These are phyloP conservation scores for Drosophila equinoxialis DNA, from an alignment of 1,140 invertebrate genomes.

Conservation along the genomic window DNA sequence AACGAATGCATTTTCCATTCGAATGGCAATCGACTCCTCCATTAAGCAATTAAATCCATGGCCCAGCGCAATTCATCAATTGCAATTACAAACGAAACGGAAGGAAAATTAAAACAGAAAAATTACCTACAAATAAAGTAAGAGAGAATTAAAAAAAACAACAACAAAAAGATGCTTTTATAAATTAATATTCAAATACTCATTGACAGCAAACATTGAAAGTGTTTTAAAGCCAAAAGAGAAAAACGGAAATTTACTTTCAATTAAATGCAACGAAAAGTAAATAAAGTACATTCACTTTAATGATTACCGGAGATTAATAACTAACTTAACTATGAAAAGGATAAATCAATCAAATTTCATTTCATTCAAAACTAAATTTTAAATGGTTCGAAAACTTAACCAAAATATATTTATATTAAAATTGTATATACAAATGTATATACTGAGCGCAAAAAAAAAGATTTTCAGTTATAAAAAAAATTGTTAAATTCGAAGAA, in stretches of 20 bases:
- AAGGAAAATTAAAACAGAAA: slow-evolving; percentile 23
- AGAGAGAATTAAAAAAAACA: not conserved
- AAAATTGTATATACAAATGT: no score
- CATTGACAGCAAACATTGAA: slow-evolving; percentile 64
- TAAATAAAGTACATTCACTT: not conserved
- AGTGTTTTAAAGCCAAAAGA: slow-evolving; percentile 53
- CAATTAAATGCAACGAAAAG: not conserved
- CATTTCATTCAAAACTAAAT: no score
- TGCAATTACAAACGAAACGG: slow-evolving; percentile 52
- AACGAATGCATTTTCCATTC: slow-evolving; percentile 26
- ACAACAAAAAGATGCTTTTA: slow-evolving; percentile 25
- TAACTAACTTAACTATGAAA: no score
- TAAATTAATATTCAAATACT: slow-evolving; percentile 45
- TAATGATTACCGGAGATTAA: no score
- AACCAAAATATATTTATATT: no score
- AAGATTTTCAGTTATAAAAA: no score
- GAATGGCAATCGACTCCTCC: slow-evolving; percentile 61
- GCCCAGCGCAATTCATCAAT: slow-evolving; percentile 64
- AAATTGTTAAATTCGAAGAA: no score
- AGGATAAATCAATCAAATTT: no score
- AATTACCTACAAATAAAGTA: slow-evolving; percentile 24
- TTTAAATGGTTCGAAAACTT: no score
- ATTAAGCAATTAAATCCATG: slow-evolving; percentile 69
- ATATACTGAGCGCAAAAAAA: no score
- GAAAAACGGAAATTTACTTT: slow-evolving; percentile 21